Evolutionary conservation across 1,140 invertebrate genomes (phyloP).

Genomic region (Cyrtorhinus lividipennis): DNA sequence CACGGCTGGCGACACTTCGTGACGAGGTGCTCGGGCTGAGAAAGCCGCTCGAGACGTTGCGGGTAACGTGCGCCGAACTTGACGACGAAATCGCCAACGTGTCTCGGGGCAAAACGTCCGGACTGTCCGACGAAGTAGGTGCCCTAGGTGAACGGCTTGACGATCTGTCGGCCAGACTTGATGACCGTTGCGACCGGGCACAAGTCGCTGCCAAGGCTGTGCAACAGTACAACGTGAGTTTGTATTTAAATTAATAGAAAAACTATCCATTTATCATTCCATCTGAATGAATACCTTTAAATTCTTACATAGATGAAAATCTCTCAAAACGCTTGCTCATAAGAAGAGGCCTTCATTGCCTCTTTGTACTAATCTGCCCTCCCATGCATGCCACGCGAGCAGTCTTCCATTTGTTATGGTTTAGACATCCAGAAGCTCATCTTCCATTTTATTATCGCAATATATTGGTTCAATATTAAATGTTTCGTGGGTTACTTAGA

Average conservation of each 20-base stretch:
- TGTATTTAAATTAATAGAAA: no score
- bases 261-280: background rate
- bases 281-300: no score
- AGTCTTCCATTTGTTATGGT: no score
- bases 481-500: no score
- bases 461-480: no score
- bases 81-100: slow-evolving; percentile 37
- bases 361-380: no score
- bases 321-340: no score
- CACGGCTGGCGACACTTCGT: slow-evolving; percentile 35
- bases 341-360: no score
- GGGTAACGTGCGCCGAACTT: slow-evolving; percentile 55
- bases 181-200: slow-evolving; percentile 62
- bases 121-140: slow-evolving; percentile 59
- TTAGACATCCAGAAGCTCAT: no score
- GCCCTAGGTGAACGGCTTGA: slow-evolving; percentile 60
- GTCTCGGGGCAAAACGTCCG: background rate
- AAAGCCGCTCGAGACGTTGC: slow-evolving; percentile 57
- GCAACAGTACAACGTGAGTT: slow-evolving; percentile 55
- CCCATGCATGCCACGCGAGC: no score
- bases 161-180: slow-evolving; percentile 57
- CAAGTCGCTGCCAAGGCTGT: slow-evolving; percentile 77
- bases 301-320: no score
- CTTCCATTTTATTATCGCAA: no score
- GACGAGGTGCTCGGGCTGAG: slow-evolving; percentile 60